phyloP scores from a whole-genome alignment of 2,888 invertebrate species.

The Lithophane semibrunnea region DNA sequence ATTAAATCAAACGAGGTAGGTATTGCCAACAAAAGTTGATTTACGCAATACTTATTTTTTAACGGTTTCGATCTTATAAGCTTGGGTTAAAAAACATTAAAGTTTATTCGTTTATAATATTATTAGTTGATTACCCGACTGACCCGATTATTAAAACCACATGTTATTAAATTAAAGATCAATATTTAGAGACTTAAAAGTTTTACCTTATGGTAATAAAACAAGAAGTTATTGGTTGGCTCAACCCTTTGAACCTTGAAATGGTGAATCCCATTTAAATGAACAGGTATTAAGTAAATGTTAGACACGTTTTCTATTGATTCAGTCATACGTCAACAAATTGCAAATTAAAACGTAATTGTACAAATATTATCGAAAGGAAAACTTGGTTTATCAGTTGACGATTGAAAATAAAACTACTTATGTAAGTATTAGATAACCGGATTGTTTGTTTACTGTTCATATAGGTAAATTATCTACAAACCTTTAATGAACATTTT shows the following conservation, averaged over 20 bases:
- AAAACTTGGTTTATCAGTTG: slow-evolving; percentile 14
- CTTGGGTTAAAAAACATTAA: slow-evolving; percentile 20
- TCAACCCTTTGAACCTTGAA: slow-evolving; percentile 18
- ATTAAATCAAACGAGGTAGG: slow-evolving; percentile 47
- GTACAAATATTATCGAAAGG: slow-evolving; percentile 1
- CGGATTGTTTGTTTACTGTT: neutral
- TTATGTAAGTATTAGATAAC: neutral
- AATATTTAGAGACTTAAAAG: neutral
- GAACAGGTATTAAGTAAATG: neutral
- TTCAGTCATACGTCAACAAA: slow-evolving; percentile 6
- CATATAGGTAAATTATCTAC: neutral
- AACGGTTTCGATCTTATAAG: neutral
- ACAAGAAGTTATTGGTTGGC: neutral
- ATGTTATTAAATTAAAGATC: slow-evolving; percentile 1
- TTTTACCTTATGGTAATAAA: neutral
- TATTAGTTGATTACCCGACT: neutral
- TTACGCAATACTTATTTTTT: slow-evolving; percentile 17
- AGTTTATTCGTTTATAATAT: slow-evolving; percentile 17
- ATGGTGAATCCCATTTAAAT: neutral
- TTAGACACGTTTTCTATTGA: slow-evolving; percentile 3
- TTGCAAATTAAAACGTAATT: slow-evolving; percentile 11
- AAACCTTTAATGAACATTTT: neutral
- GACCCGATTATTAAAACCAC: slow-evolving; percentile 13
- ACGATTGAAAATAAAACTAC: neutral
- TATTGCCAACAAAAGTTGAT: slow-evolving; percentile 28